Percentiles rank a stretch among this genome's conserved stretches.
Evolutionary conservation across 2,797 vertebrate genomes (phyloP).

Genomic region (Mastacembelus armatus): DNA sequence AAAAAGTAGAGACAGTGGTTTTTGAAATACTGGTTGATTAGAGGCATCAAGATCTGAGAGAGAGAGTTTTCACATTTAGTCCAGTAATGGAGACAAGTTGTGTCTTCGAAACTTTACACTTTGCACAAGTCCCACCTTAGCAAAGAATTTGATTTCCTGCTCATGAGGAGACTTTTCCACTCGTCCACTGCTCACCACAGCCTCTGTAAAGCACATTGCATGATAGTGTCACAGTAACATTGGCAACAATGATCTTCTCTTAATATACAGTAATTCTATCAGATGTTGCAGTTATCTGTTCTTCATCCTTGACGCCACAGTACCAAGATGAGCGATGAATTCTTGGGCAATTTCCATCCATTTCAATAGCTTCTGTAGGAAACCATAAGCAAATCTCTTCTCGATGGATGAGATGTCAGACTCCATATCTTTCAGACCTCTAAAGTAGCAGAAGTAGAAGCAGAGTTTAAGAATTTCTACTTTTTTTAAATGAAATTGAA

Average conservation of each 20-base stretch:
- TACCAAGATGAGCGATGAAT: constrained; percentile 95
- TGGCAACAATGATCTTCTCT: not conserved
- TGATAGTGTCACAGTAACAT: not conserved
- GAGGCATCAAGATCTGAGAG: constrained; percentile 90
- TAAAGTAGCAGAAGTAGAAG: too few relatives aligned
- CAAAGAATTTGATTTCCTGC: constrained; percentile 97
- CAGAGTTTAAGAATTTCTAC: constrained; percentile 3
- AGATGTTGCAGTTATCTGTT: not conserved
- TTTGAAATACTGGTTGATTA: constrained; percentile 96
- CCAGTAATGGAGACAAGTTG: not conserved
- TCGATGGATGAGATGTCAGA: constrained; percentile 95
- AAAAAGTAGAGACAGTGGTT: constrained; percentile 97
- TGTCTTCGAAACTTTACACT: not conserved
- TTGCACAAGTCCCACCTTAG: constrained; percentile 84
- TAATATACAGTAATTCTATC: not conserved
- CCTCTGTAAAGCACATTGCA: constrained; percentile 82
- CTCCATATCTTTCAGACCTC: constrained; percentile 97
- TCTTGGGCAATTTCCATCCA: constrained; percentile 97
- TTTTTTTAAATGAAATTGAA: not conserved
- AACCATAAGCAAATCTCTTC: constrained; percentile 95
- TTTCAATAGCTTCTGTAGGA: constrained; percentile 93
- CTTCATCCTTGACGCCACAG: not conserved
- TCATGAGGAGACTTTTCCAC: constrained; percentile 97
- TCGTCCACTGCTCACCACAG: constrained; percentile 94
- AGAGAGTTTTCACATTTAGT: constrained; percentile 23